These are phyloP conservation scores for Mactra quadrangularis DNA, from an alignment of 1,140 invertebrate species.

Conservation along the genomic window DNA sequence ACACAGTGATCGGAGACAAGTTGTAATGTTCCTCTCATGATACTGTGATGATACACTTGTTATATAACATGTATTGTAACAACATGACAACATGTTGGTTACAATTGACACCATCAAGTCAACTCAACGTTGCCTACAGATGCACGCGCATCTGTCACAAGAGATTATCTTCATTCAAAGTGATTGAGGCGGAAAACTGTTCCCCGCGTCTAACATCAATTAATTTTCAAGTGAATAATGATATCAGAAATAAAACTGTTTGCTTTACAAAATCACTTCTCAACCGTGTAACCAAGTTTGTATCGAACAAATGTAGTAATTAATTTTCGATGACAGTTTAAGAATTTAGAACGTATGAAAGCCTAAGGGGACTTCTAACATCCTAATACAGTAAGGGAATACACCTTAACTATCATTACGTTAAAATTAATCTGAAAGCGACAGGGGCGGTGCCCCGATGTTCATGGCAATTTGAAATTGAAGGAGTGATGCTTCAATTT, in stretches of 20 bases:
- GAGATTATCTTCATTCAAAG: slow-evolving; percentile 7
- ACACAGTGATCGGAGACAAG: too few relatives aligned
- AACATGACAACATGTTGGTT: too few relatives aligned
- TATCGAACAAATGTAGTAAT: slow-evolving; percentile 55
- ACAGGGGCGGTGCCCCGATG: slow-evolving; percentile 40
- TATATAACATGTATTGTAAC: too few relatives aligned
- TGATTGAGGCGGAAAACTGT: slow-evolving; percentile 35
- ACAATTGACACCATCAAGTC: too few relatives aligned
- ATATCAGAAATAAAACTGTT: slow-evolving; percentile 53
- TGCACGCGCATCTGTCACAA: slow-evolving; percentile 47
- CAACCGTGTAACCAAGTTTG: slow-evolving; percentile 38
- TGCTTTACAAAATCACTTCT: slow-evolving; percentile 30
- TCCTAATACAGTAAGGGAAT: neutral
- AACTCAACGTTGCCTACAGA: neutral
- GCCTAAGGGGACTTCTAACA: slow-evolving; percentile 10
- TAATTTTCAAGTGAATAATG: slow-evolving; percentile 43
- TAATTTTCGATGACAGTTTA: slow-evolving; percentile 55
- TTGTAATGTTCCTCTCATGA: too few relatives aligned
- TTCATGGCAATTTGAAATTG: slow-evolving; percentile 47
- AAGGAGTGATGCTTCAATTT: slow-evolving; percentile 10
- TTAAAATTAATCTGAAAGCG: slow-evolving; percentile 46
- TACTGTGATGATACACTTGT: too few relatives aligned
- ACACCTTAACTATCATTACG: slow-evolving; percentile 34
- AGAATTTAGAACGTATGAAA: slow-evolving; percentile 52
- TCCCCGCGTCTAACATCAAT: slow-evolving; percentile 48